Conservation (phyloP, 2,113 vertebrate species). For the Chionis minor region DNA sequence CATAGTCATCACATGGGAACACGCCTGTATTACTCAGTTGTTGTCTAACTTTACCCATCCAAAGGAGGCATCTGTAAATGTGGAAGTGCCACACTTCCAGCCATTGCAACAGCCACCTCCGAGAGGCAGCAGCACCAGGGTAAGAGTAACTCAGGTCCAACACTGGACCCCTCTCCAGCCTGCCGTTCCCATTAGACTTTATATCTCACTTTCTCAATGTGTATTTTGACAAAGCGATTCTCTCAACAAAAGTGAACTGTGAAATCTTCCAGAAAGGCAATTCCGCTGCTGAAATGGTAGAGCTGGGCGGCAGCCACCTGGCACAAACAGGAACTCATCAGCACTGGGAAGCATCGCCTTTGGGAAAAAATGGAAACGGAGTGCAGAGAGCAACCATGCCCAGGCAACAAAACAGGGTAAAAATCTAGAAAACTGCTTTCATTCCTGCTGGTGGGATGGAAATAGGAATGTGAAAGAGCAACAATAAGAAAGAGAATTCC, state of each 20-base stretch:
- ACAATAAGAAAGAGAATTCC: background rate
- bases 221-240: background rate
- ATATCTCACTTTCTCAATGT: background rate
- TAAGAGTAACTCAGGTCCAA: background rate
- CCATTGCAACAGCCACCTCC: background rate
- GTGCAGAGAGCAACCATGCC: background rate
- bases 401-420: background rate
- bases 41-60: background rate
- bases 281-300: background rate
- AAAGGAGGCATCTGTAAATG: background rate
- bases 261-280: constrained; percentile 8
- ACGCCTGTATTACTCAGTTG: background rate
- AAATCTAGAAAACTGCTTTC: background rate
- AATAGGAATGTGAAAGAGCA: background rate
- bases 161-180: background rate
- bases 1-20: background rate
- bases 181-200: background rate
- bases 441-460: background rate
- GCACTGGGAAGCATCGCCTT: background rate
- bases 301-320: background rate
- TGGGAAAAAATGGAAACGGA: background rate
- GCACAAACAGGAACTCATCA: background rate
- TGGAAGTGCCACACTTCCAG: background rate
- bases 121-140: background rate
- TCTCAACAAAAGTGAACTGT: background rate